These are phyloP conservation scores for Aleiodes alternator DNA, from an alignment of 2,888 invertebrate species.

Conservation along the genomic window DNA sequence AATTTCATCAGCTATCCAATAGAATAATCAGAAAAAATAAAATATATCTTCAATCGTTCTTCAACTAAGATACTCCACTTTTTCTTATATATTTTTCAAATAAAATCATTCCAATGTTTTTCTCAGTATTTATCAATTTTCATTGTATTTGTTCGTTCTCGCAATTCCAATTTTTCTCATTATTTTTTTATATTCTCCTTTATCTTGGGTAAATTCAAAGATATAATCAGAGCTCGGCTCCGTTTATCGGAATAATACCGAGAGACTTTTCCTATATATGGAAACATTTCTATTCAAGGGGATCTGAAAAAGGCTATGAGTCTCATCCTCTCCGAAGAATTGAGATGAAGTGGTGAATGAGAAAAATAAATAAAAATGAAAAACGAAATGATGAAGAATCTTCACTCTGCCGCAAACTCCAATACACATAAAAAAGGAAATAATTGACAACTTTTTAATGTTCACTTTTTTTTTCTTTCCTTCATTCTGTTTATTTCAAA, in stretches of 20 bases:
- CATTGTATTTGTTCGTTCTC: neutral
- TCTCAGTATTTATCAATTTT: too few relatives aligned
- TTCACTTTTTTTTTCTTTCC: neutral
- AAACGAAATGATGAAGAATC: neutral
- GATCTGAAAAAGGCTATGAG: slow-evolving; percentile 10
- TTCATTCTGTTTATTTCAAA: neutral
- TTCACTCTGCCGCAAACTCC: neutral
- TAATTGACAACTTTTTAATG: neutral
- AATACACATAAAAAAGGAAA: neutral
- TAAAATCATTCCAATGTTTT: too few relatives aligned
- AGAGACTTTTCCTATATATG: slow-evolving; percentile 17
- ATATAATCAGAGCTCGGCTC: slow-evolving; percentile 10
- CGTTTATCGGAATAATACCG: neutral
- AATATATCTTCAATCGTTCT: too few relatives aligned
- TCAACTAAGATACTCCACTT: too few relatives aligned
- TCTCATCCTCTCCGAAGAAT: neutral
- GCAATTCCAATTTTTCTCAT: neutral
- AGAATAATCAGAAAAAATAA: too few relatives aligned
- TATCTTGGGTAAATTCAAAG: slow-evolving; percentile 5
- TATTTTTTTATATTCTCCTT: neutral
- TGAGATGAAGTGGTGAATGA: neutral
- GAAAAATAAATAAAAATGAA: slow-evolving; percentile 2
- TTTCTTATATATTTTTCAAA: too few relatives aligned
- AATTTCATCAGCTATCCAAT: too few relatives aligned
- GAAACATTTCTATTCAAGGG: slow-evolving; percentile 23